Evolutionary conservation across 2,888 invertebrate genomes (phyloP).

Genomic region (Cosmorhoe ocellata): DNA sequence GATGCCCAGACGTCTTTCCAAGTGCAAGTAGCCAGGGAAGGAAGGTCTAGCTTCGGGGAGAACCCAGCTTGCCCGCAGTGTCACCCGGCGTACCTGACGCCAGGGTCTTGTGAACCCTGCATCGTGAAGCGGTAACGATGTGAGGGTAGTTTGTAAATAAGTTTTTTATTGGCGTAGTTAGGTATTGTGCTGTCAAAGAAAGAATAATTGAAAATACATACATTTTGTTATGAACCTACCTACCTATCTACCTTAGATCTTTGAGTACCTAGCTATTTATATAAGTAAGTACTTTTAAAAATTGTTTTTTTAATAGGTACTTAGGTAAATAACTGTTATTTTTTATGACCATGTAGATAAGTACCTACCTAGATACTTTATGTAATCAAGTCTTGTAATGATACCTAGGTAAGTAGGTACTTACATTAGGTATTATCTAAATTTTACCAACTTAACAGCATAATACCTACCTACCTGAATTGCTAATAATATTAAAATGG

Average conservation of each 20-base stretch:
- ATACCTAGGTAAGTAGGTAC: background rate
- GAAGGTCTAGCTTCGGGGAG: conserved; percentile 79
- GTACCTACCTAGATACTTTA: no score
- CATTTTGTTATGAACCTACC: no score
- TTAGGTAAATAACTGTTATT: no score
- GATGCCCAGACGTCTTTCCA: conserved; percentile 84
- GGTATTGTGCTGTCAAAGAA: conserved; percentile 14
- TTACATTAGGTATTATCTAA: background rate
- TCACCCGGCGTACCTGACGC: conserved; percentile 83
- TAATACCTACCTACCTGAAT: background rate
- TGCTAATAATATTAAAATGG: background rate
- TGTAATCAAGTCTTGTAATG: background rate
- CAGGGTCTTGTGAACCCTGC: conserved; percentile 86
- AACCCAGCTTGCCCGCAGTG: conserved; percentile 85
- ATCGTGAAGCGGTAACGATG: conserved; percentile 75
- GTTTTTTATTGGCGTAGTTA: background rate
- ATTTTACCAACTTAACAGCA: conserved; percentile 2
- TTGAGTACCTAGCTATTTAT: no score
- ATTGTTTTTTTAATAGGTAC: no score
- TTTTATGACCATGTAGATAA: no score
- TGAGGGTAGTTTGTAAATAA: conserved; percentile 16
- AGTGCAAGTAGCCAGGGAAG: conserved; percentile 75
- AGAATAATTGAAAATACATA: background rate
- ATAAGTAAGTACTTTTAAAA: background rate
- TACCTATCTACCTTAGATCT: no score